Base-by-base conservation (phyloP, 2,888 invertebrate species). In the Drosophila bunnanda region DNA sequence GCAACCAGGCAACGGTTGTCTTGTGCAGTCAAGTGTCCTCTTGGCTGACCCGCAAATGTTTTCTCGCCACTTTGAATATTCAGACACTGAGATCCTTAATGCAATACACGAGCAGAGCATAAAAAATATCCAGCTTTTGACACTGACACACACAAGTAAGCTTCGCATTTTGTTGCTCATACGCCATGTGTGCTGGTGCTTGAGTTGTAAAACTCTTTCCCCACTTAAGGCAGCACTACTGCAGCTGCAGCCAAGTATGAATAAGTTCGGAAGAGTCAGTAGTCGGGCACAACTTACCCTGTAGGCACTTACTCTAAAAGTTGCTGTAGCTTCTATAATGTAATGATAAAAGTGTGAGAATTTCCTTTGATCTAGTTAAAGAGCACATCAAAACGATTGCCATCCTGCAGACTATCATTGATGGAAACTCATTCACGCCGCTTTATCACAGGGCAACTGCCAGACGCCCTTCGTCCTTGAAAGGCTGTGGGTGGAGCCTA, bases 1-100 rank as follows among this genome's bases (percentile, higher is more conserved):
- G 9, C 44, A 15, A 17, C 34, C 34, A 17, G 30, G 30, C 30
- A 12, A 10, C 32, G 10, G n/a, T 46, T 46, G 65, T 54, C 68
- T 60, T 46, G 57, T n/a, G 60, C 76, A 76, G 74, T 75, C 82
- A 75, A 80, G 82, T 85, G 77, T 50, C 43, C 39, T 36, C 54
- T 39, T 25, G 69, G 17, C 39, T 56, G 38, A 20, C 43, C 22
- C 52, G 53, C n/a, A 53, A 46, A 61, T 67, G 39, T 60, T 76
- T 76, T 73, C 69, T 17, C 13, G 64, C 52, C 74, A 75, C 73
- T 81, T 53, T 57, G 57, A 39, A 57, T 60, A 38, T 59, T 73
- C 68, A 80, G 66, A 66, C 78, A 69, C 54, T 68, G 55, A 64
- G 60, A 56, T 62, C 59, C 78, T 66, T 60, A 53, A 68, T 75